A percentile compares a stretch with the other conserved stretches of the same genome.
Conservation (phyloP, 2,888 invertebrate species). For the Luperina nickerlii region DNA sequence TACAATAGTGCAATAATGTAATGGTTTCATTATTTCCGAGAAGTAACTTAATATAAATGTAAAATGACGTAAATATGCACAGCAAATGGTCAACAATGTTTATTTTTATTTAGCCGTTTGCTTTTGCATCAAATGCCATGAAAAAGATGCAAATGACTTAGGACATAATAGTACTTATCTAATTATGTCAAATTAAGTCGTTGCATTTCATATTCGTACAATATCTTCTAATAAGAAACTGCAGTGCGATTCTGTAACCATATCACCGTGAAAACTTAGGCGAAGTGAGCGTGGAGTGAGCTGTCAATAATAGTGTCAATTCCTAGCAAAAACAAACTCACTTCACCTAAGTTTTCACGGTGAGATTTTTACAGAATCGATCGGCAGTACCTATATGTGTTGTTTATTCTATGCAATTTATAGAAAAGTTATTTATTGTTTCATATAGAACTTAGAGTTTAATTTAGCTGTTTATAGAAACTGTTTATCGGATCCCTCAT, state of each 20-base stretch:
- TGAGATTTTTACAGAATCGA: no score
- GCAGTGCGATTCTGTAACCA: no score
- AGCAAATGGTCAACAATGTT: not conserved
- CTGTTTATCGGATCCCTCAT: not conserved
- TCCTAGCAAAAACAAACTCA: no score
- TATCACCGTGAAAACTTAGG: no score
- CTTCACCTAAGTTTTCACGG: no score
- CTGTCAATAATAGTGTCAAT: no score
- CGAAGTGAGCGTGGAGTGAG: no score
- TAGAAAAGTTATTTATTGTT: not conserved
- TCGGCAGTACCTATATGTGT: not conserved
- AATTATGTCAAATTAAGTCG: not conserved
- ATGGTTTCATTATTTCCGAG: constrained; percentile 27
- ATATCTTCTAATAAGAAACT: not conserved
- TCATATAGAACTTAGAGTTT: not conserved
- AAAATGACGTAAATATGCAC: constrained; percentile 12
- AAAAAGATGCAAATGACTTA: not conserved
- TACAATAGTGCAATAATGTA: not conserved
- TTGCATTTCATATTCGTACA: not conserved
- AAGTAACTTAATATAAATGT: not conserved
- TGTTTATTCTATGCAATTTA: not conserved
- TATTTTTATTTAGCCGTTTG: not conserved
- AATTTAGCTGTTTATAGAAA: not conserved
- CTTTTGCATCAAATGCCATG: not conserved
- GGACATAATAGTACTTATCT: not conserved